Base-by-base conservation (phyloP, 2,888 invertebrate genomes). In the Lasioglossum lativentre region DNA sequence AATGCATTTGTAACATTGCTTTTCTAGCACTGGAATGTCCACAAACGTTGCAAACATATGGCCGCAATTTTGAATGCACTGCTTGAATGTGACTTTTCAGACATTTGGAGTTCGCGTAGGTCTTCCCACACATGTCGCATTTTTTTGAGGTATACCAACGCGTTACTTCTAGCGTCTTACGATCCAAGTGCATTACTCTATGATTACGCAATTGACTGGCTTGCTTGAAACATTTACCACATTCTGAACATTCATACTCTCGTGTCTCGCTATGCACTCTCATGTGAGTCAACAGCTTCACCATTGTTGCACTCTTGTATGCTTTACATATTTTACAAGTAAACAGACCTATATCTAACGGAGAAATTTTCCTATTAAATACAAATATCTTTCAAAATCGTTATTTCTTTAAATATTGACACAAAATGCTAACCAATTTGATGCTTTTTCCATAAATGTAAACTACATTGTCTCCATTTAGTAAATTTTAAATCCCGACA, bases 41-140 rank as follows among this genome's bases (percentile, higher is more conserved):
- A 93, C 98, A 98, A 78, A 97, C 97, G 90, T 96, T 97, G 92
- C 98, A 98, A 52, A 97, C 96, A 90, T 97, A 98, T 0, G 97
- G 97, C 90, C 97, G 97, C 73, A 97, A 96, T 93, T 97, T 97
- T 86, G 97, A 96, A 93, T 98, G 98, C 0, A 98, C 97, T 0
- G 96, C 96, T 92, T 97, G 96, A 59, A 97, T 96, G 90, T 97
- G 97, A 92, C 96, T 97, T 80, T 97, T 97, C 12, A 97, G 94
- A 80, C 96, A 96, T 93, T 97, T 97, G 0, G 96, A 96, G 92
- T 97, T 97, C 0, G 97, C 96, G 94, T 97, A 97, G 75, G 95
- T 96, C 76, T 97, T 96, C 66, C 96, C 96, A 93, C 98, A 98
- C 75, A 97, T 96, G 78, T 97, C 96, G 91, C 98, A 98, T 27